A percentile compares a stretch with the other conserved stretches of the same genome.
phyloP scores from a whole-genome alignment of 2,888 invertebrate genomes.

The Agrochola litura region DNA sequence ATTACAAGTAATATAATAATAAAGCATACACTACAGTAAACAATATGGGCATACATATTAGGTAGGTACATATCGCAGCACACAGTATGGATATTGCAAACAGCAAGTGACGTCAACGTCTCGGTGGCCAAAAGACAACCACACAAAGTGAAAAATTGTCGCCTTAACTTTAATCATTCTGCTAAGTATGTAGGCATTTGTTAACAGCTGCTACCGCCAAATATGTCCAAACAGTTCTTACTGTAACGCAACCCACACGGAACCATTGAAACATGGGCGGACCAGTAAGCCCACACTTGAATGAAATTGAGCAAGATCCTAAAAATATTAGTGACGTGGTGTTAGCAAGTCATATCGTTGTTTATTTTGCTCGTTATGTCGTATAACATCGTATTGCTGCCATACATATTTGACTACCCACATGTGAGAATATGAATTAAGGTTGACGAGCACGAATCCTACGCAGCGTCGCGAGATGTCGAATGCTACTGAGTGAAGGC shows the following conservation, averaged over 20 bases:
- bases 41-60: conserved; percentile 32
- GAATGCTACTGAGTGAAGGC: conserved; percentile 71
- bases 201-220: conserved; percentile 70
- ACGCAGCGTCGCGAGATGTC: conserved; percentile 72
- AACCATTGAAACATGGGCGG: conserved; percentile 78
- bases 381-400: conserved; percentile 61
- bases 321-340: conserved; percentile 81
- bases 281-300: conserved; percentile 82
- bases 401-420: conserved; percentile 56
- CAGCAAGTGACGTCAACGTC: conserved; percentile 63
- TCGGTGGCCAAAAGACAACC: conserved; percentile 30
- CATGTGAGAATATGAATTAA: conserved; percentile 65
- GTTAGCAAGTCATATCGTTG: conserved; percentile 67
- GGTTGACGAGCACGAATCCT: conserved; percentile 67
- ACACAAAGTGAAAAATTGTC: conserved; percentile 52
- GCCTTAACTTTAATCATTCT: conserved; percentile 56
- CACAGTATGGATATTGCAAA: conserved; percentile 50
- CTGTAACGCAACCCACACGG: conserved; percentile 76
- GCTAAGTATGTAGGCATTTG: conserved; percentile 54
- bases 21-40: conserved; percentile 33
- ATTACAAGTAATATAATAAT: conserved; percentile 7
- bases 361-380: conserved; percentile 68
- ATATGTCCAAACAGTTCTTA: conserved; percentile 74
- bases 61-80: conserved; percentile 26
- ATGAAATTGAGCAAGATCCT: conserved; percentile 76